phyloP scores from a whole-genome alignment of 2,113 vertebrate genomes.

The Haplochromis burtoni region DNA sequence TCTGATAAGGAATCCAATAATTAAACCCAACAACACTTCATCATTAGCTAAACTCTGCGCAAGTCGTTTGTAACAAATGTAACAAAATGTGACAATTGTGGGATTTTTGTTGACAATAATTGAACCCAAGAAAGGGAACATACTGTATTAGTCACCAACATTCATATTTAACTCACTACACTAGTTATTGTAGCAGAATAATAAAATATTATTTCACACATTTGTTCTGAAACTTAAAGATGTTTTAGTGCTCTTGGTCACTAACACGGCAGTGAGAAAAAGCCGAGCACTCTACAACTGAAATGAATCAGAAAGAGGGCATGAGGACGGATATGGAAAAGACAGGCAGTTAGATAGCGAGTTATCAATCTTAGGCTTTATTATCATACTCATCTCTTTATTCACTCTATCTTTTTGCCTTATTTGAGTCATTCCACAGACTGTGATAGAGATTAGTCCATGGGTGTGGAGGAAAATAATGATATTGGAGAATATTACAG shows the following conservation, averaged over 20 bases:
- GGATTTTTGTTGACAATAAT: background rate
- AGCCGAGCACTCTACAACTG: background rate
- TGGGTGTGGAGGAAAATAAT: background rate
- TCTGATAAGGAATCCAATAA: background rate
- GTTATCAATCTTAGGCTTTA: background rate
- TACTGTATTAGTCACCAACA: background rate
- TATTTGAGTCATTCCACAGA: background rate
- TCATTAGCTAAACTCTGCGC: background rate
- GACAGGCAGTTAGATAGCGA: background rate
- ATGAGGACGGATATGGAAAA: background rate
- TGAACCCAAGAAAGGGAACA: background rate
- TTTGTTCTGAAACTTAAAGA: background rate
- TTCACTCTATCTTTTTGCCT: background rate
- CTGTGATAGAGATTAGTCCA: background rate
- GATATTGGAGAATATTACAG: conserved; percentile 12
- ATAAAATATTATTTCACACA: background rate
- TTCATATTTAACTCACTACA: background rate
- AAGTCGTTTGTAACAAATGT: background rate
- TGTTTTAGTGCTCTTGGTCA: background rate
- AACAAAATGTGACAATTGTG: background rate
- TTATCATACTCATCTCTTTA: conserved; percentile 26
- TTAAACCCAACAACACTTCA: background rate
- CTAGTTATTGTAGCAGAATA: background rate
- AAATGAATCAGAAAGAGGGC: background rate
- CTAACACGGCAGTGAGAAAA: background rate